These are phyloP conservation scores for Ephydatia muelleri DNA, from an alignment of 37 sponge, comb jelly and placozoan genomes.

Conservation along the genomic window DNA sequence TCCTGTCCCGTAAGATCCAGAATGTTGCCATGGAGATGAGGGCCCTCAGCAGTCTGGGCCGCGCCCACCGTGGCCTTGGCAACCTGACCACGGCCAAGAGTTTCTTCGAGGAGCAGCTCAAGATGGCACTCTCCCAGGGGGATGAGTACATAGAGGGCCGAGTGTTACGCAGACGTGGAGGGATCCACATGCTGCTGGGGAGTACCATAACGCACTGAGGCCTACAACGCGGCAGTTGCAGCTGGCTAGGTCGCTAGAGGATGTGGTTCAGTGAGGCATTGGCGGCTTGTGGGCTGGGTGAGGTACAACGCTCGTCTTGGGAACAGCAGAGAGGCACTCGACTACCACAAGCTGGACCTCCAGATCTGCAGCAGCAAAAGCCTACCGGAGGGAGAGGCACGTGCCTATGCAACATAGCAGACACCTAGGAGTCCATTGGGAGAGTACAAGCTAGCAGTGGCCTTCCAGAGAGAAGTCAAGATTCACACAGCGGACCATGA, in stretches of 20 bases:
- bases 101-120: constrained; percentile 73
- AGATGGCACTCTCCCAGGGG: constrained; percentile 48
- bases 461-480: constrained; percentile 75
- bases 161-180: constrained; percentile 84
- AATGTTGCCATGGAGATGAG: constrained; percentile 55
- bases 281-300: constrained; percentile 82
- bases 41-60: constrained; percentile 78
- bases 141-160: constrained; percentile 77
- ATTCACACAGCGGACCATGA: constrained; percentile 51
- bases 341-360: constrained; percentile 76
- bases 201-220: constrained; percentile 67
- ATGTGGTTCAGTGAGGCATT: constrained; percentile 69
- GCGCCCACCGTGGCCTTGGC: constrained; percentile 79
- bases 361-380: constrained; percentile 49
- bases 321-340: constrained; percentile 72
- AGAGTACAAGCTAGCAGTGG: constrained; percentile 75
- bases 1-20: constrained; percentile 37
- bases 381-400: constrained; percentile 64
- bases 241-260: constrained; percentile 60
- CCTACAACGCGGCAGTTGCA: constrained; percentile 68
- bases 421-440: constrained; percentile 78
- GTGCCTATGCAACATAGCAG: constrained; percentile 84
- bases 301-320: constrained; percentile 81
- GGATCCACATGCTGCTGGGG: constrained; percentile 69
- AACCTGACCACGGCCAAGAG: constrained; percentile 59